Evolutionary conservation across 2,113 vertebrate genomes (phyloP).

Genomic region (Morphnarchus princeps): DNA sequence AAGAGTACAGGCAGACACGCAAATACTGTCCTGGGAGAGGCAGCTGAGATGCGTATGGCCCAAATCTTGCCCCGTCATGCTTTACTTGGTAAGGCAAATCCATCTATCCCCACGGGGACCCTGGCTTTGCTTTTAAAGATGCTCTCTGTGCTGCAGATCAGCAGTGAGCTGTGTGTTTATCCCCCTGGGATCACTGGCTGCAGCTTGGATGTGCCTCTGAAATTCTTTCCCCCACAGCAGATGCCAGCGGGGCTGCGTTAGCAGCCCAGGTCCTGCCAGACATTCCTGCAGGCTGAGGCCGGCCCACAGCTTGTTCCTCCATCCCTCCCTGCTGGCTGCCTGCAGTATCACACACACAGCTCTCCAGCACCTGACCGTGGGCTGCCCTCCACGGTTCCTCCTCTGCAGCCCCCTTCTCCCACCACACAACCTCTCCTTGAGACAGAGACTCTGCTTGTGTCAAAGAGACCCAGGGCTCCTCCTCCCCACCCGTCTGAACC

Average conservation of each 20-base stretch:
- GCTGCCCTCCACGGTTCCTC: accelerated
- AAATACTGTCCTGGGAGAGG: not conserved
- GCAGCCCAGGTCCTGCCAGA: not conserved
- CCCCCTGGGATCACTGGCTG: not conserved
- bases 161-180: not conserved
- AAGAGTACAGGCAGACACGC: not conserved
- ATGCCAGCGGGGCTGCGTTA: not conserved
- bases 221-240: not conserved
- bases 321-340: not conserved
- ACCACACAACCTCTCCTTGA: not conserved
- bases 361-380: not conserved
- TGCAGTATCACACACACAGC: not conserved
- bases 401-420: not conserved
- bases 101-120: not conserved
- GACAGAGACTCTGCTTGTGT: not conserved
- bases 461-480: not conserved
- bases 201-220: not conserved
- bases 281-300: not conserved
- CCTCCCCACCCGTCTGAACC: not conserved
- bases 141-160: not conserved
- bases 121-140: not conserved
- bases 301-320: not conserved
- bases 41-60: not conserved
- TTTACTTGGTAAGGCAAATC: not conserved
- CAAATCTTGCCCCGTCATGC: not conserved